phyloP scores from a whole-genome alignment of 2,113 vertebrate genomes.

The Gorsachius goisagi region DNA sequence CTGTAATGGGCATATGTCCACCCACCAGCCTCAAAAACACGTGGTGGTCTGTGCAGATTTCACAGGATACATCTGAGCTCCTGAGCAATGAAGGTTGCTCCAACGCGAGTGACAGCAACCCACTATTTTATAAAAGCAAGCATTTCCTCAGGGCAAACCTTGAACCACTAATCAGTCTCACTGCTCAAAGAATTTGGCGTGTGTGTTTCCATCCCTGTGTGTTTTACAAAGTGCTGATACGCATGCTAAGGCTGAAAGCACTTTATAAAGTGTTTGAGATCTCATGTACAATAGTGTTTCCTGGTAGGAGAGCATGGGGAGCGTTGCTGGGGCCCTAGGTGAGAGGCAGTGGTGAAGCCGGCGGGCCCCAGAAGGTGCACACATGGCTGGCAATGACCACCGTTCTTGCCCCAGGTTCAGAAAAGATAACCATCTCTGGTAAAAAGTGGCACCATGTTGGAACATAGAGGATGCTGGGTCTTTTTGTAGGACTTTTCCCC shows the following conservation, averaged over 20 bases:
- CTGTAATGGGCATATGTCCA: not conserved
- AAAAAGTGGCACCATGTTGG: rapidly evolving
- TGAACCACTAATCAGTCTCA: not conserved
- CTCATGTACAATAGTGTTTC: not conserved
- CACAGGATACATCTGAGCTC: not conserved
- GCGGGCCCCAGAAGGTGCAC: not conserved
- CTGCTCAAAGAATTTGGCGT: not conserved
- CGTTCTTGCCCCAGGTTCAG: rapidly evolving
- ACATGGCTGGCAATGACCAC: not conserved
- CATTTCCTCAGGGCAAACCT: not conserved
- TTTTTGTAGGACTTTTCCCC: not conserved
- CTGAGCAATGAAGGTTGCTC: not conserved
- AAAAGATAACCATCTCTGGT: not conserved
- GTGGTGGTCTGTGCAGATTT: not conserved
- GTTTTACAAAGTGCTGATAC: conserved; percentile 29
- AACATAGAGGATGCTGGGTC: not conserved
- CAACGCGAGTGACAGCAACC: not conserved
- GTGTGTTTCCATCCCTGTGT: not conserved
- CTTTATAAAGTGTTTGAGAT: conserved; percentile 7
- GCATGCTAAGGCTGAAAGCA: not conserved
- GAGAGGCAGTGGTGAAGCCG: not conserved
- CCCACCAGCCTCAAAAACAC: not conserved
- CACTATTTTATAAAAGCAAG: not conserved
- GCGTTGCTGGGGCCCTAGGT: not conserved
- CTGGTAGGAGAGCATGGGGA: not conserved